These are phyloP conservation scores for Xiphorhynchus erythropygius DNA, from an alignment of 2,797 vertebrate species.

Conservation along the genomic window DNA sequence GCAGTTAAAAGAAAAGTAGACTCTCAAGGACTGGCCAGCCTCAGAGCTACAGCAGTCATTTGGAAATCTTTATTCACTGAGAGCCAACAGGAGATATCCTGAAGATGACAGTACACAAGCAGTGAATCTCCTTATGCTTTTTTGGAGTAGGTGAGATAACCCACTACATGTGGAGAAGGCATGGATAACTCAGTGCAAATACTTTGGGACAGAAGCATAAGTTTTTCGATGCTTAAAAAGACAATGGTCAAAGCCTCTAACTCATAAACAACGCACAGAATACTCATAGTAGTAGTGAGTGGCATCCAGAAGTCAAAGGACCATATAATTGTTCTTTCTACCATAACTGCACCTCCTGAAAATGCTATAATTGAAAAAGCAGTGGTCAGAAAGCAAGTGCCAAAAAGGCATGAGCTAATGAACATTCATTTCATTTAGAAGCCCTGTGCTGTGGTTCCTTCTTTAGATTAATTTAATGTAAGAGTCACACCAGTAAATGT, in stretches of 20 bases:
- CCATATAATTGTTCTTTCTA: neutral
- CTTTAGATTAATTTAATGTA: constrained; percentile 62
- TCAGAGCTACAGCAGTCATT: neutral
- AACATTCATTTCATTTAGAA: constrained; percentile 3
- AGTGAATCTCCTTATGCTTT: neutral
- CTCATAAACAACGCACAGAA: neutral
- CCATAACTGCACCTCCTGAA: neutral
- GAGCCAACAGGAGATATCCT: neutral
- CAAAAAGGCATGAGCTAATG: neutral
- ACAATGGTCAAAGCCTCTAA: neutral
- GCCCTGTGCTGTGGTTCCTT: neutral
- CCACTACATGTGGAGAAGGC: neutral
- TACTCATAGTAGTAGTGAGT: neutral
- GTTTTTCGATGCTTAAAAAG: neutral
- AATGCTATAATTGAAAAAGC: neutral
- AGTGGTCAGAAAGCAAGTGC: neutral
- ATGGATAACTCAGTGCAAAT: neutral
- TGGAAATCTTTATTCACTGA: neutral
- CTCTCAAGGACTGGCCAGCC: neutral
- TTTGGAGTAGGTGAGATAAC: neutral
- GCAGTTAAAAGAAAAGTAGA: neutral
- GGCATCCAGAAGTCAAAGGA: neutral
- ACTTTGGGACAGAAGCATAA: neutral
- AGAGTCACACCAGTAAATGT: constrained; percentile 44
- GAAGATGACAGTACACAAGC: neutral